phyloP scores from a whole-genome alignment of 2,797 vertebrate genomes.

The Cephalopachus bancanus region DNA sequence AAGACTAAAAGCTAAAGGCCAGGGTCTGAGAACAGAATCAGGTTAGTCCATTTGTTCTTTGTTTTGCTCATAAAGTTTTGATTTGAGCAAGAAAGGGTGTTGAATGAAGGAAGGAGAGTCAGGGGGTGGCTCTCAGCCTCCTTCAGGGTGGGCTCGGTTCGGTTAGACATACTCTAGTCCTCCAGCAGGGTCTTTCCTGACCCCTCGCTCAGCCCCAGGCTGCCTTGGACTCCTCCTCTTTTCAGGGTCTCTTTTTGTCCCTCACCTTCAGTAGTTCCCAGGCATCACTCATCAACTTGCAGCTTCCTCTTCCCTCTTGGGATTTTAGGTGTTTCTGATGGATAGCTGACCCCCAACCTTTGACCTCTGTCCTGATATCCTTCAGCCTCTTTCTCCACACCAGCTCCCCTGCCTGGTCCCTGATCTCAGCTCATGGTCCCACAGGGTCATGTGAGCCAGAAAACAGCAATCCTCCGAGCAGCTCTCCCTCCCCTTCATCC shows the following conservation, averaged over 20 bases:
- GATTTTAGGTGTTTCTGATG: not conserved
- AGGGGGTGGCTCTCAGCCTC: not conserved
- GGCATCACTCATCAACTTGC: fast-evolving
- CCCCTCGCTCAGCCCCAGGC: not conserved
- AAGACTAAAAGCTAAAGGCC: slow-evolving; percentile 91
- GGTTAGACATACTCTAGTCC: not conserved
- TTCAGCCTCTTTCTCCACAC: not conserved
- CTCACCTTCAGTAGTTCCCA: no score
- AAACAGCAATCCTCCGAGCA: fast-evolving
- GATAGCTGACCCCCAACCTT: not conserved
- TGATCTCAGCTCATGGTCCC: not conserved
- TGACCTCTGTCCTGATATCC: not conserved
- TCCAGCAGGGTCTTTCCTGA: not conserved
- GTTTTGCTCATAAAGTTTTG: no score
- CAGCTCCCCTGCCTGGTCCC: not conserved
- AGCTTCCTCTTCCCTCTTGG: not conserved
- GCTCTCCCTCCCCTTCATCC: fast-evolving
- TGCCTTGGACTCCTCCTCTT: not conserved
- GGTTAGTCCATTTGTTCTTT: slow-evolving; percentile 88
- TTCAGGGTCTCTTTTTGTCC: not conserved
- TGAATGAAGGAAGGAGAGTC: not conserved
- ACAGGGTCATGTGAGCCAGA: fast-evolving
- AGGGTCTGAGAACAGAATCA: slow-evolving; percentile 89
- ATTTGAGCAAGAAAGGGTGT: not conserved
- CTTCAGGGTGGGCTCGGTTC: not conserved